Evolutionary conservation across 2,797 vertebrate genomes (phyloP).

Genomic region (Chaetophractus vellerosus): DNA sequence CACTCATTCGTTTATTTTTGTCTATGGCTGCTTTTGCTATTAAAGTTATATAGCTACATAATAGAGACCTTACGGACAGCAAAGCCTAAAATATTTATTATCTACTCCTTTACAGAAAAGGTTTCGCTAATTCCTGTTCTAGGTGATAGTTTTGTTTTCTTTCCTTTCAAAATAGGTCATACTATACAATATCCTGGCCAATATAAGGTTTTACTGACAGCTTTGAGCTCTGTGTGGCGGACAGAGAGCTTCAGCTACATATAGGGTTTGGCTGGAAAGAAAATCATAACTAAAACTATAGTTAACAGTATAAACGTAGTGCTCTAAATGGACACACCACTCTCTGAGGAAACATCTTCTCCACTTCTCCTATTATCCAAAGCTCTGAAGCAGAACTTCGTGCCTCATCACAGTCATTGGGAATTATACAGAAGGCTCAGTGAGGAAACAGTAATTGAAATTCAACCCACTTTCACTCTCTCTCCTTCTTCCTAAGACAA

Average conservation of each 20-base stretch:
- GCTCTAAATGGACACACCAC: slow-evolving; percentile 31
- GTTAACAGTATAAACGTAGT: slow-evolving; percentile 75
- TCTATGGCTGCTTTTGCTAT: not conserved
- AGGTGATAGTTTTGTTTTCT: not conserved
- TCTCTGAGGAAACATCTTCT: slow-evolving; percentile 71
- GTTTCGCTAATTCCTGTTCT: not conserved
- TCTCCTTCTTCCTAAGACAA: slow-evolving; percentile 74
- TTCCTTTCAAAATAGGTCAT: slow-evolving; percentile 15
- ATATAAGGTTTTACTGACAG: not conserved
- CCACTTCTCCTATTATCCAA: slow-evolving; percentile 74
- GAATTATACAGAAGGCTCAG: slow-evolving; percentile 61
- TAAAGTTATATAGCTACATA: not conserved
- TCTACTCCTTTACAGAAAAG: not conserved
- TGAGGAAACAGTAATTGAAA: slow-evolving; percentile 74
- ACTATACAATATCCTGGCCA: not conserved
- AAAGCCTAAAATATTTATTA: not conserved
- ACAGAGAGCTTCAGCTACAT: not conserved
- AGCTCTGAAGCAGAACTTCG: slow-evolving; percentile 80
- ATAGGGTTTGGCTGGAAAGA: not conserved
- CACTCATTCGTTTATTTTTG: not conserved
- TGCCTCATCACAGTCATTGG: slow-evolving; percentile 63
- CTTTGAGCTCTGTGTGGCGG: not conserved
- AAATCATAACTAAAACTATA: slow-evolving; percentile 65
- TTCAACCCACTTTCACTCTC: slow-evolving; percentile 58
- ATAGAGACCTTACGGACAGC: not conserved